Conservation (phyloP, 2,113 vertebrate species). For the Arizona elegans region DNA sequence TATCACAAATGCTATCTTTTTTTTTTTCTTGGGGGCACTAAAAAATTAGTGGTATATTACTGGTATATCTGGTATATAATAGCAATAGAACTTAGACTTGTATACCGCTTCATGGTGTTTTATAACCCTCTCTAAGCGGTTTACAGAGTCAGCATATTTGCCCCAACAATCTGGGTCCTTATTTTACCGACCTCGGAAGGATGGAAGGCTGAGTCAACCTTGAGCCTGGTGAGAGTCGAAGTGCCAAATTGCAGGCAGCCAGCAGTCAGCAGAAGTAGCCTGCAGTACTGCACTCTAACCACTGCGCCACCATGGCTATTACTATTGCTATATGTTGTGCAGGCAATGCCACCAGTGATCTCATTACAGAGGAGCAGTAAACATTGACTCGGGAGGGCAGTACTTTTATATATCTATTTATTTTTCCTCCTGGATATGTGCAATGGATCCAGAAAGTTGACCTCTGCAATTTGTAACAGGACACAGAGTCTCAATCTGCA, state of each 20-base stretch:
- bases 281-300: too few relatives aligned
- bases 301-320: too few relatives aligned
- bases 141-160: too few relatives aligned
- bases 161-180: too few relatives aligned
- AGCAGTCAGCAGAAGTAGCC: too few relatives aligned
- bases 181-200: too few relatives aligned
- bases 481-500: neutral
- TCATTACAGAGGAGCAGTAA: neutral
- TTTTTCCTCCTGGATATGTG: neutral
- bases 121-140: too few relatives aligned
- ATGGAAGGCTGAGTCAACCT: too few relatives aligned
- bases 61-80: neutral
- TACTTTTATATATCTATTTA: neutral
- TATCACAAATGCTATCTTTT: neutral
- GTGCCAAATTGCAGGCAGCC: too few relatives aligned
- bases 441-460: neutral
- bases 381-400: neutral
- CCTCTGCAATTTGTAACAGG: neutral
- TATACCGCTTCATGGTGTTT: too few relatives aligned
- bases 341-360: neutral
- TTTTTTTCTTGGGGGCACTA: neutral
- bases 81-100: too few relatives aligned
- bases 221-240: too few relatives aligned
- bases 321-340: neutral
- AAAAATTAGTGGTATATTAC: neutral